These are phyloP conservation scores for Bovichtus variegatus DNA, from an alignment of 2,797 vertebrate genomes.

Conservation along the genomic window DNA sequence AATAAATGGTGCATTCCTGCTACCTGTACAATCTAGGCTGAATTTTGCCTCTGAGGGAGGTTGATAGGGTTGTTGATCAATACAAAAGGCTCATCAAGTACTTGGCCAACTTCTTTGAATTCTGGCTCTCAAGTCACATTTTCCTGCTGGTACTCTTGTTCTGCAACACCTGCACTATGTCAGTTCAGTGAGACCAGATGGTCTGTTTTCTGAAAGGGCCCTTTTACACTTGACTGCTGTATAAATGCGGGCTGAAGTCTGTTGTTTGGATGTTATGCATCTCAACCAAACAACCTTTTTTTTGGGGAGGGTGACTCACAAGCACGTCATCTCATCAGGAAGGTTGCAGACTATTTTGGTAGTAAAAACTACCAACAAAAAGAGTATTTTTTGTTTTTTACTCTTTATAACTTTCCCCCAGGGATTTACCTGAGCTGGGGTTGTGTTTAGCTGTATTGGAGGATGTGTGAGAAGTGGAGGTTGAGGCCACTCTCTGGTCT, in stretches of 20 bases:
- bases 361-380: too few species aligned
- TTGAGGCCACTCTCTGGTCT: constrained; percentile 88
- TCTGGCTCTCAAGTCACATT: not conserved
- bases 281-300: not conserved
- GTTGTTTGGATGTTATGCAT: not conserved
- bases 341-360: not conserved
- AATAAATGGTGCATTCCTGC: not conserved
- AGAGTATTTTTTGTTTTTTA: not conserved
- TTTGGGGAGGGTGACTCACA: not conserved
- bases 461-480: constrained; percentile 90
- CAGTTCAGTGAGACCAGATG: not conserved
- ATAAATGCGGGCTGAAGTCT: not conserved
- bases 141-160: constrained; percentile 1
- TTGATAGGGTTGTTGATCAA: not conserved
- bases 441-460: constrained; percentile 93
- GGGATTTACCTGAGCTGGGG: constrained; percentile 92
- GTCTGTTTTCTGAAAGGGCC: not conserved
- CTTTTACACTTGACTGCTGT: not conserved
- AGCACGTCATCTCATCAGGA: not conserved
- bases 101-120: not conserved
- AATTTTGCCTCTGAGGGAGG: not conserved
- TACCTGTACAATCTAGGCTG: not conserved
- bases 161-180: not conserved
- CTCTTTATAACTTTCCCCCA: not conserved
- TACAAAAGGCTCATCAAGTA: not conserved